Base-by-base conservation (phyloP, 2,888 invertebrate species). In the Eumerus sabulonum region DNA sequence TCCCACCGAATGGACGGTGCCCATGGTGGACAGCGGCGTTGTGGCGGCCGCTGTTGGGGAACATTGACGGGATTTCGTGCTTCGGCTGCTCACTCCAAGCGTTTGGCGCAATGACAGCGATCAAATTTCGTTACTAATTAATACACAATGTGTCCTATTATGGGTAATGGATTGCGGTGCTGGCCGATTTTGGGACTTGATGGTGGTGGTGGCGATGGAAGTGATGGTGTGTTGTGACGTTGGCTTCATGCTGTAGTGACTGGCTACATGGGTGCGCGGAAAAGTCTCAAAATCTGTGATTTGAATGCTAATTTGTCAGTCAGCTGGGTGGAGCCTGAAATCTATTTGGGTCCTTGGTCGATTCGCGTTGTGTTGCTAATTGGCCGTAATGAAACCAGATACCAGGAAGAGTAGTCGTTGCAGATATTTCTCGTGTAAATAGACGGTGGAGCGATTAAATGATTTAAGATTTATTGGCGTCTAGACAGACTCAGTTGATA, bases 61-160 rank as follows among this genome's bases (percentile, higher is more conserved):
- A 42, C 48, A 38, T 13, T 68, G 73, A 77, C 59, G 56, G 53
- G 59, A 40, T 40, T 35, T 14, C 57, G 42, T 56, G 9, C 40
- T 54, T 50, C 57, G n/a, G n/a, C n/a, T 51, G 59, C 53, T 56
- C 53, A 53, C 51, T 68, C n/a, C n/a, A n/a, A n/a, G 57, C 45
- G 63, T 51, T 45, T 64, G 57, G 27, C 42, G 35, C 27, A 79
- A 74, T 79, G 79, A 79, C 74, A 79, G 74, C 73, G 68, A 79
- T 79, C 79, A 79, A 79, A 79, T 79, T 74, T 79, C n/a, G n/a
- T 79, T 64, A 74, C 79, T 79, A 79, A 79, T 79, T 79, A 79
- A 79, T 79, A 74, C 74, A 79, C 79, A 79, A 79, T 79, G 79
- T 79, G 79, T 79, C 74, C 79, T 74, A 79, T 79, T 79, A 79